Base-by-base conservation (phyloP, 1,140 invertebrate species). In the Pseudomyrmex pallidus region DNA sequence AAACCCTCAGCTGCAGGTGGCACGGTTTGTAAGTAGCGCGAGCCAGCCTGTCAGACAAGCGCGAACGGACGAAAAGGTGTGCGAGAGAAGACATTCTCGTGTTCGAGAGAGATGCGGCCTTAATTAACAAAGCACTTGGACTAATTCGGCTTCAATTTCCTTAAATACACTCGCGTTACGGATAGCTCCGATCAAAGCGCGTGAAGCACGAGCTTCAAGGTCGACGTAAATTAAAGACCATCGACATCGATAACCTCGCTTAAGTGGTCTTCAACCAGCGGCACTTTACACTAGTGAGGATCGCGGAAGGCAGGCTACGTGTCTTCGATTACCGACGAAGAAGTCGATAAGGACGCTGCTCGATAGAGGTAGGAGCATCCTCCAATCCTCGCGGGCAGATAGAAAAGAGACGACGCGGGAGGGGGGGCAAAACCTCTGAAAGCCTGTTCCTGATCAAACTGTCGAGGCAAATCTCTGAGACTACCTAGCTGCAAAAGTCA, bases 51-150 rank as follows among this genome's bases (percentile, higher is more conserved):
- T 57, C 25, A 12, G 22, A 5, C 22, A n/a, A 74, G 57, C 35
- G 20, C 35, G 2, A n/a, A n/a, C 7, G 25, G 63, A 44, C 56
- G 48, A 7, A 35, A 35, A 35, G 35, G 35, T 35, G 35, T 35
- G 44, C 52, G 64, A 35, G 76, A 25, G 50, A 44, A 74, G 22
- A 61, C 35, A 15, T 66, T 74, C 67, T 35, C 22, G 22, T 17
- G 25, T 56, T 78, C 54, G 63, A 64, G 63, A 64, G 63, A 64
- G 54, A 59, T 62, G 25, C 17, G 52, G 15, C 7, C 48, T 74
- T 87, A 87, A 87, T 87, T 84, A 86, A 74, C 73, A 83, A 57
- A 74, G 67, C 50, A 48, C 62, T 77, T 83, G 59, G 56, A 17
- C 54, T 64, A 70, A 70, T 20, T 20, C 15, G 44, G 57, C 48